Evolutionary conservation across 2,888 invertebrate species (phyloP).

Genomic region (Autographa gamma): DNA sequence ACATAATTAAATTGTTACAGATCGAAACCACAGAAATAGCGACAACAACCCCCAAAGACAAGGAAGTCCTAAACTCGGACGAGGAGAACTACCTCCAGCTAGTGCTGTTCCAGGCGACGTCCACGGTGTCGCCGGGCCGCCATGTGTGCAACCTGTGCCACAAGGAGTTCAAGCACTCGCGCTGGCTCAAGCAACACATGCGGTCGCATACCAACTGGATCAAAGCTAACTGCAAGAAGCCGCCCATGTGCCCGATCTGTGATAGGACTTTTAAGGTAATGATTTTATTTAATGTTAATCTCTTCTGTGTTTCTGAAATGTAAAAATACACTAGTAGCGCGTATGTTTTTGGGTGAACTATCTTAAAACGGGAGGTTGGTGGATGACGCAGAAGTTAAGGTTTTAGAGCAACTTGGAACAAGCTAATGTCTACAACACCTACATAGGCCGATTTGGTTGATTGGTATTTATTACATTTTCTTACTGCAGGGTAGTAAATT

Average conservation of each 20-base stretch:
- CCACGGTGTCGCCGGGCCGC: constrained; percentile 87
- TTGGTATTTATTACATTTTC: no score
- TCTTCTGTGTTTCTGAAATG: no score
- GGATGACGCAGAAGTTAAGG: no score
- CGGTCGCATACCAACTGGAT: constrained; percentile 90
- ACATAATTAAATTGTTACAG: background rate
- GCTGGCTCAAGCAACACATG: constrained; percentile 90
- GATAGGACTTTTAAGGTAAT: constrained; percentile 90
- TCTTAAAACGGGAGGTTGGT: no score
- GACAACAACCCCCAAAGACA: constrained; percentile 62
- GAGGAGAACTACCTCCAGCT: constrained; percentile 84
- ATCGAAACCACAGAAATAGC: background rate
- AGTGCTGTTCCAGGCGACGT: constrained; percentile 87
- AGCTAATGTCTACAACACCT: no score
- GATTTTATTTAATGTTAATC: no score
- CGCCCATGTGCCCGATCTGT: constrained; percentile 90
- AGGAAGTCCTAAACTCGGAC: constrained; percentile 78
- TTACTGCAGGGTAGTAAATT: no score
- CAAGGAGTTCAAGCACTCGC: constrained; percentile 90
- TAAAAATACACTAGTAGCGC: no score
- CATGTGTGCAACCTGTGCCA: constrained; percentile 90
- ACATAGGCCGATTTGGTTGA: no score
- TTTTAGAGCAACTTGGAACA: no score
- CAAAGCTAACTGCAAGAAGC: constrained; percentile 91
- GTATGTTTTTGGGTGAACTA: no score